Evolutionary conservation across 2,797 vertebrate genomes (phyloP).

Genomic region (Tympanoctomys barrerae): DNA sequence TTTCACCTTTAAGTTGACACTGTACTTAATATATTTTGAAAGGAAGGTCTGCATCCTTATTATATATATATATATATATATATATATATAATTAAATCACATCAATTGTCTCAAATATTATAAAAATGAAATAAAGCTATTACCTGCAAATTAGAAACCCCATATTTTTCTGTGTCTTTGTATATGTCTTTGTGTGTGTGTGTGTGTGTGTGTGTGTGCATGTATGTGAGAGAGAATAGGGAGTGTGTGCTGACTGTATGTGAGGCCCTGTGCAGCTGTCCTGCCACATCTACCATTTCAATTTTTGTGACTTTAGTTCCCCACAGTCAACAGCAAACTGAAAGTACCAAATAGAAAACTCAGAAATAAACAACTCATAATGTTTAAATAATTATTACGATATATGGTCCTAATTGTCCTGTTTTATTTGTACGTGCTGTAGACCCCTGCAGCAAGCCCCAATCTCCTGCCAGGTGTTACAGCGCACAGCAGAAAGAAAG

Average conservation of each 20-base stretch:
- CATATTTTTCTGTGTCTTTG: neutral
- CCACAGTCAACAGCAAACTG: neutral
- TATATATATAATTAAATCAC: constrained; percentile 32
- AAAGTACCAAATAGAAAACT: constrained; percentile 10
- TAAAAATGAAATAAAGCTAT: constrained; percentile 51
- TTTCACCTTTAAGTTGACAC: constrained; percentile 12
- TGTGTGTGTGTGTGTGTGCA: neutral
- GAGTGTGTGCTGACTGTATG: neutral
- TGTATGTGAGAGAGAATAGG: neutral
- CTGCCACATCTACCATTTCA: neutral
- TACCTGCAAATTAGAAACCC: neutral
- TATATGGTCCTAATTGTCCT: neutral
- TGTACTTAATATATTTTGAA: constrained; percentile 27
- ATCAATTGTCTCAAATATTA: constrained; percentile 33
- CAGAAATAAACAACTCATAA: neutral
- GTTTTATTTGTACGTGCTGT: neutral
- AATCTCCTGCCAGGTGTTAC: neutral
- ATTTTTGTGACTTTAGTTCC: neutral
- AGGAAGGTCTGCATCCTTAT: neutral
- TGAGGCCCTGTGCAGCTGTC: neutral
- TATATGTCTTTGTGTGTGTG: neutral
- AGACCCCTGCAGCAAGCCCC: neutral
- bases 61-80: neutral
- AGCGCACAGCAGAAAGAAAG: neutral
- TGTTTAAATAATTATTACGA: neutral